phyloP scores from a whole-genome alignment of 2,888 invertebrate genomes.

The Pilophorus perplexus region DNA sequence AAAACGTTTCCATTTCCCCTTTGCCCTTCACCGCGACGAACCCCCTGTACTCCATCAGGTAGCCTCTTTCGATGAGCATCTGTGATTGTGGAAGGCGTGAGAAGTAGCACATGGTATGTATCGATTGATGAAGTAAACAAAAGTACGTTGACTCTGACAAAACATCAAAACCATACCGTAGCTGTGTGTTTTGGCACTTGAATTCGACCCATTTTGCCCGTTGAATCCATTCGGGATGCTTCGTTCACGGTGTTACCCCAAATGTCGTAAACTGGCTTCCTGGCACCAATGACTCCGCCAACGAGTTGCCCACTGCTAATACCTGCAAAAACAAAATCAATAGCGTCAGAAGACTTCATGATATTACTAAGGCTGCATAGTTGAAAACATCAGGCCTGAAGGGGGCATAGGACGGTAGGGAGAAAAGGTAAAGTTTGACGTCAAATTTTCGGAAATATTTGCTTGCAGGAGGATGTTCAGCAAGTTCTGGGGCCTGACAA shows the following conservation, averaged over 20 bases:
- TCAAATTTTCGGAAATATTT: too few relatives aligned
- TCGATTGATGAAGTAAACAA: background rate
- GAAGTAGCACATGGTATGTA: background rate
- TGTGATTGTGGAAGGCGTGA: too few relatives aligned
- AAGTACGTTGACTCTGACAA: background rate
- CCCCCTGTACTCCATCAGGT: constrained; percentile 74
- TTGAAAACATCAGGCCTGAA: too few relatives aligned
- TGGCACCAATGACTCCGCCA: constrained; percentile 92
- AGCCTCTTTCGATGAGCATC: constrained; percentile 73
- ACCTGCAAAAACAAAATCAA: constrained; percentile 60
- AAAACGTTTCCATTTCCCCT: constrained; percentile 94
- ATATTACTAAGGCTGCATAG: too few relatives aligned
- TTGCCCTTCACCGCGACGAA: constrained; percentile 89
- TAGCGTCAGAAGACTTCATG: too few relatives aligned
- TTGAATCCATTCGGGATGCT: constrained; percentile 95
- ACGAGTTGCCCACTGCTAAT: constrained; percentile 90
- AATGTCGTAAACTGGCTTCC: constrained; percentile 94
- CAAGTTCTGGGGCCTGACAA: too few relatives aligned
- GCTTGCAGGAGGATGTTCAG: too few relatives aligned
- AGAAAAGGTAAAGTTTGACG: too few relatives aligned
- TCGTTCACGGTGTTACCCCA: constrained; percentile 98
- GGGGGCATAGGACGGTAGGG: too few relatives aligned
- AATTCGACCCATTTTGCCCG: constrained; percentile 81
- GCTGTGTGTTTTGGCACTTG: constrained; percentile 85
- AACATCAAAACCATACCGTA: constrained; percentile 56